Base-by-base conservation (phyloP, 2,888 invertebrate genomes). In the Microplitis manilae region DNA sequence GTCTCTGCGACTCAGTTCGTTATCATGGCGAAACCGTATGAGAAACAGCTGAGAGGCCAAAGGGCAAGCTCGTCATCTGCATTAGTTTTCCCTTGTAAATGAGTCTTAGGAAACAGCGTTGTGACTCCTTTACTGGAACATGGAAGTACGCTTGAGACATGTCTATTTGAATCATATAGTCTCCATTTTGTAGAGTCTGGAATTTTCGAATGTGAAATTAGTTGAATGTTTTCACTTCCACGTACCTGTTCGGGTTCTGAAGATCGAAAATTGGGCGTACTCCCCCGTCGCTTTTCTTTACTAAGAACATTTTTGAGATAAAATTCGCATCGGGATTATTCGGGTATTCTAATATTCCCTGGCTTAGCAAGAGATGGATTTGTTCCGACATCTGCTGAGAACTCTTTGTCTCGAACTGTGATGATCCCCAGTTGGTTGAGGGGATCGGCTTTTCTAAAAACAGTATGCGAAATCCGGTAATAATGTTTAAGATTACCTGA, bases 61-160 rank as follows among this genome's bases (percentile, higher is more conserved):
- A 84, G 64, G 82, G 84, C 71, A 84, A 80, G 78, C 82, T 79
- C 38, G 83, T 82, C 82, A 83, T 83, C 81, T 83, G 83, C n/a
- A 81, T 69, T 5, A 84, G 20, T 39, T 81, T 77, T 41, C 68
- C 41, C 17, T 78, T 68, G 82, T 83, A 84, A 1, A 80, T 38
- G 17, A 84, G 68, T 65, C 80, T 79, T 20, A 84, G 77, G 65
- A 82, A 80, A 40, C 73, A 62, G 17, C 83, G 76, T 20, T 84
- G 82, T 7, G 78, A 72, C 5, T 76, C 20, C 7, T 79, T 78
- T 7, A 82, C 70, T 17, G 77, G 80, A 13, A 82, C 65, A 15
- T 80, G 78, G 62, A 81, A 79, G 61, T 81, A 73, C 39, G 76
- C n/a, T n/a, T n/a, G n/a, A n/a, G n/a, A 73, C 1, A 81, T 61